phyloP scores from a whole-genome alignment of 1,140 invertebrate species.

The Neodiprion fabricii region DNA sequence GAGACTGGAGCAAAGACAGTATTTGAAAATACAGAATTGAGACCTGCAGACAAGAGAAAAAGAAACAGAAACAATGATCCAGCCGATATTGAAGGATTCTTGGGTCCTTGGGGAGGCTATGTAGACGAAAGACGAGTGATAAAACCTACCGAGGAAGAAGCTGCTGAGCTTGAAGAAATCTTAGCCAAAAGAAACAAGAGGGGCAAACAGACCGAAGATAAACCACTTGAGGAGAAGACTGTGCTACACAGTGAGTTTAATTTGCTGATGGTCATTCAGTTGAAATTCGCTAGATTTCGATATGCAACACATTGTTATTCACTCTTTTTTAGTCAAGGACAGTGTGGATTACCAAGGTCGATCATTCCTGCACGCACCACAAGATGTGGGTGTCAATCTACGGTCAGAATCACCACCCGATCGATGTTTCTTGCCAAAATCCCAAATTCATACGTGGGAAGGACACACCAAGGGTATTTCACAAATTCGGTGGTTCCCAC shows the following conservation, averaged over 20 bases:
- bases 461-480: slow-evolving; percentile 98
- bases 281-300: neutral
- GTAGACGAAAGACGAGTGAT: slow-evolving; percentile 87
- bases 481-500: slow-evolving; percentile 94
- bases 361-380: slow-evolving; percentile 92
- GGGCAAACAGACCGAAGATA: slow-evolving; percentile 86
- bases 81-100: slow-evolving; percentile 91
- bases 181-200: slow-evolving; percentile 89
- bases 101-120: slow-evolving; percentile 97
- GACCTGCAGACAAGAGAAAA: slow-evolving; percentile 87
- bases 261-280: neutral
- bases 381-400: slow-evolving; percentile 95
- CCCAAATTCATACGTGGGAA: slow-evolving; percentile 95
- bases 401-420: slow-evolving; percentile 91
- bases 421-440: slow-evolving; percentile 97
- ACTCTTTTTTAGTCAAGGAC: slow-evolving; percentile 83
- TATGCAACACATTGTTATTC: slow-evolving; percentile 29
- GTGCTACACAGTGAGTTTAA: slow-evolving; percentile 86
- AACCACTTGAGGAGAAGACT: slow-evolving; percentile 92
- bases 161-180: slow-evolving; percentile 92
- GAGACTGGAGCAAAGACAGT: slow-evolving; percentile 81
- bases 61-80: slow-evolving; percentile 90
- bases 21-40: slow-evolving; percentile 81
- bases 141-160: slow-evolving; percentile 91
- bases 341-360: slow-evolving; percentile 95